A percentile compares a stretch with the other conserved stretches of the same genome.
These are phyloP conservation scores for Mesoclemmys tuberculata DNA, from an alignment of 2,113 vertebrate genomes.

Conservation along the genomic window DNA sequence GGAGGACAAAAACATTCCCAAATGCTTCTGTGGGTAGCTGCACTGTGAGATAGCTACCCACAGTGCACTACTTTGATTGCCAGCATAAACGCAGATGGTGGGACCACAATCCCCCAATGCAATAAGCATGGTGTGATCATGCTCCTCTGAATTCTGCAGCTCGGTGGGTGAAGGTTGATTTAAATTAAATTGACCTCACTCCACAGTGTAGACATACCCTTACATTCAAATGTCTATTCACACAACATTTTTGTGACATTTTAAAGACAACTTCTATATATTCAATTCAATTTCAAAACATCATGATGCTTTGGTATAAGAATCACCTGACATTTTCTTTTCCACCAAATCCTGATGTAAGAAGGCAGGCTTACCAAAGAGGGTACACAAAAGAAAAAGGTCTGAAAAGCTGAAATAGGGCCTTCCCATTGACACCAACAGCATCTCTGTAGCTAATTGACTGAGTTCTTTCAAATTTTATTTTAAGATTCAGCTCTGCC, in stretches of 20 bases:
- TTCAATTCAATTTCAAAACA: background rate
- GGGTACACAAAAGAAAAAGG: slow-evolving; percentile 16
- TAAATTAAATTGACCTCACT: no score
- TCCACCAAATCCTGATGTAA: background rate
- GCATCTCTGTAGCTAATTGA: background rate
- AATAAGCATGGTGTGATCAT: no score
- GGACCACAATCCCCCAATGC: no score
- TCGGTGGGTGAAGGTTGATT: no score
- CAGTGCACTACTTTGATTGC: no score
- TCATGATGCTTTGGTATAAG: background rate
- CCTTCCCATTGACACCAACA: background rate
- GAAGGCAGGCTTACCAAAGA: background rate
- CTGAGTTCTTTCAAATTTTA: background rate
- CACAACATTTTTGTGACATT: background rate
- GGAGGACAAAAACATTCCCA: no score
- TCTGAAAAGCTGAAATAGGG: background rate
- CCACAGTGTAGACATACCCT: no score
- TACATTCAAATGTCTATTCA: slow-evolving; percentile 10
- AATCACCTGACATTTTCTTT: background rate
- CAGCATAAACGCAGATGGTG: no score
- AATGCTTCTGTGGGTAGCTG: no score
- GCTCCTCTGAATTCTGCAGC: no score
- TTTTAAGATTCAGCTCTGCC: background rate
- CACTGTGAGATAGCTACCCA: no score
- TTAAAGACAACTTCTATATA: background rate